Conservation (phyloP, 2,113 vertebrate species). For the Platanista minor region DNA sequence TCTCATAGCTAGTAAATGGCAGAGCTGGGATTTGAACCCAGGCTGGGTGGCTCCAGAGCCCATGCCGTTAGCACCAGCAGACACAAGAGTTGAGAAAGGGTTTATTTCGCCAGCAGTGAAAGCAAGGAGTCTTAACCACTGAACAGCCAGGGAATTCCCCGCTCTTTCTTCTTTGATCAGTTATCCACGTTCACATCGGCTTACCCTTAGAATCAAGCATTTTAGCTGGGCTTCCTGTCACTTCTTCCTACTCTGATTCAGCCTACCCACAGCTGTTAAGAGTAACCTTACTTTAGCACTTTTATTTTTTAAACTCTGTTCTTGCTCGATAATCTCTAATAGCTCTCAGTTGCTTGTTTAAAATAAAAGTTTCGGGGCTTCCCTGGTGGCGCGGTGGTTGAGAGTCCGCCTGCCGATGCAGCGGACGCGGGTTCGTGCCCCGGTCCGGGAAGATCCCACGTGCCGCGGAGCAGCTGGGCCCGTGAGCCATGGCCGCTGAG, state of each 20-base stretch:
- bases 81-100: background rate
- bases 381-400: no score
- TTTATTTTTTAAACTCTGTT: background rate
- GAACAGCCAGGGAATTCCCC: background rate
- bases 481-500: no score
- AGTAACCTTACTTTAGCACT: background rate
- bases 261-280: background rate
- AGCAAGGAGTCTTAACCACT: background rate
- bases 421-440: no score
- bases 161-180: background rate
- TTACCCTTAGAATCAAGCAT: background rate
- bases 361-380: background rate
- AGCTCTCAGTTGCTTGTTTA: background rate
- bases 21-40: background rate
- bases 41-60: background rate
- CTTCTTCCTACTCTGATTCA: background rate
- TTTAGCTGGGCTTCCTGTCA: background rate
- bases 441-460: no score
- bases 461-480: no score
- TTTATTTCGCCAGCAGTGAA: background rate
- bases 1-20: background rate
- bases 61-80: background rate
- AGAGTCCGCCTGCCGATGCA: no score
- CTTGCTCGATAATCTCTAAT: background rate
- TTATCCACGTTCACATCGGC: rapidly evolving